Conservation (phyloP, 1,140 invertebrate species). For the Mesaphorura yosii region DNA sequence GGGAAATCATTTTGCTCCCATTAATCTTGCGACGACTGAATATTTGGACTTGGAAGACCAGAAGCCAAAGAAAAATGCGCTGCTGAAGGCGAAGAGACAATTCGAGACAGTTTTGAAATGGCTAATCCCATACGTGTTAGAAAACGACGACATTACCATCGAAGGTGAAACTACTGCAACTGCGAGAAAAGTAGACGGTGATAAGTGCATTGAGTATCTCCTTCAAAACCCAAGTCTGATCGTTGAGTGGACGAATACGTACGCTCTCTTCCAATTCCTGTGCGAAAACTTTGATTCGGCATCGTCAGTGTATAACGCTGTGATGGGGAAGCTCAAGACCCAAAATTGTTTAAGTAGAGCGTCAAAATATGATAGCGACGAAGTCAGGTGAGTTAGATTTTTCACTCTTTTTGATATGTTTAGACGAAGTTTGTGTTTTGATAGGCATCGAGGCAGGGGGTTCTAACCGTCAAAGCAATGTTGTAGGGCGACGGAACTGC, state of each 20-base stretch:
- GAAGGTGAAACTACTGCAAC: neutral
- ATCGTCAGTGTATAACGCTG: slow-evolving; percentile 11
- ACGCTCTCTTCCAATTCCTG: slow-evolving; percentile 23
- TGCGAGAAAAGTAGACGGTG: slow-evolving; percentile 13
- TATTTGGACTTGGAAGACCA: neutral
- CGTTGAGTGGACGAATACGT: slow-evolving; percentile 24
- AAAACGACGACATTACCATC: too few species aligned
- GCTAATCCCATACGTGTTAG: neutral
- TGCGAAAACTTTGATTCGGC: slow-evolving; percentile 9
- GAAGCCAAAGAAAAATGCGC: slow-evolving; percentile 9
- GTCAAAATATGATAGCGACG: slow-evolving; percentile 16
- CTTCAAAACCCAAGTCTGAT: slow-evolving; percentile 20
- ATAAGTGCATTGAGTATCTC: slow-evolving; percentile 23
- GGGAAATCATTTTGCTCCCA: slow-evolving; percentile 21
- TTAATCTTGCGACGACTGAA: slow-evolving; percentile 1
- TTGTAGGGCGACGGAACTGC: too few species aligned
- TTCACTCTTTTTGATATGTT: neutral
- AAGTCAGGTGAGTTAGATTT: slow-evolving; percentile 17
- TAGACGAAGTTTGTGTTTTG: neutral
- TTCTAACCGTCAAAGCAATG: too few species aligned
- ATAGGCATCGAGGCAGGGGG: neutral
- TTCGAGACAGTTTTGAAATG: slow-evolving; percentile 19
- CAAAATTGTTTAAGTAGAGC: slow-evolving; percentile 1
- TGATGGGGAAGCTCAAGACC: slow-evolving; percentile 7
- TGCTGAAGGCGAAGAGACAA: slow-evolving; percentile 21